Percentiles rank a stretch among this genome's conserved stretches.
Evolutionary conservation across 1,140 invertebrate genomes (phyloP).

Genomic region (Copidosoma floridanum): DNA sequence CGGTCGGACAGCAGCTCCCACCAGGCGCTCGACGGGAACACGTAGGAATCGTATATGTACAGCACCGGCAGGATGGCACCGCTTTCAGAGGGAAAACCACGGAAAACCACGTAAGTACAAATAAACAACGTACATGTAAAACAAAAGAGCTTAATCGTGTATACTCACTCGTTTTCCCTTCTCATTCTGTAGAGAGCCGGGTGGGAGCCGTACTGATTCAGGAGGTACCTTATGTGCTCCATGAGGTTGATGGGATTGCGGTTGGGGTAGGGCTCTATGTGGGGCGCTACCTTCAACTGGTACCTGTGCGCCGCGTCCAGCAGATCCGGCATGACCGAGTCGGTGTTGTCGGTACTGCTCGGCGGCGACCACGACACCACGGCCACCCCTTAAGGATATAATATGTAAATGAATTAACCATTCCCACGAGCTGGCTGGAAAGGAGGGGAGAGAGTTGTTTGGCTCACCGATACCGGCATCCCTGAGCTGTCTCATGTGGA

Average conservation of each 20-base stretch:
- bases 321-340: conserved; percentile 48
- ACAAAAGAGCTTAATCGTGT: too few species aligned
- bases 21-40: conserved; percentile 55
- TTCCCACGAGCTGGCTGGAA: too few species aligned
- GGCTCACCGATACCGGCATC: conserved; percentile 51
- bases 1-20: conserved; percentile 55
- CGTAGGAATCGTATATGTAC: conserved; percentile 63
- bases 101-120: too few species aligned
- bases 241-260: conserved; percentile 54
- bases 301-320: conserved; percentile 51
- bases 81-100: conserved; percentile 31
- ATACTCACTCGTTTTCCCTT: conserved; percentile 48
- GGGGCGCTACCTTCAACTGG: conserved; percentile 54
- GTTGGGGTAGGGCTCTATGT: conserved; percentile 54
- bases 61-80: conserved; percentile 56
- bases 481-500: conserved; percentile 54
- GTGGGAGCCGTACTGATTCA: conserved; percentile 49
- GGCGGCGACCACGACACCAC: conserved; percentile 55
- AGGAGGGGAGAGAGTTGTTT: too few species aligned
- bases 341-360: conserved; percentile 47
- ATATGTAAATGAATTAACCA: too few species aligned
- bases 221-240: conserved; percentile 49
- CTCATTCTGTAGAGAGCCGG: conserved; percentile 58
- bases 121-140: too few species aligned
- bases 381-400: too few species aligned